Percentiles rank a stretch among this genome's conserved stretches.
Evolutionary conservation across 2,113 vertebrate genomes (phyloP).

Genomic region (Crotalus helleri): DNA sequence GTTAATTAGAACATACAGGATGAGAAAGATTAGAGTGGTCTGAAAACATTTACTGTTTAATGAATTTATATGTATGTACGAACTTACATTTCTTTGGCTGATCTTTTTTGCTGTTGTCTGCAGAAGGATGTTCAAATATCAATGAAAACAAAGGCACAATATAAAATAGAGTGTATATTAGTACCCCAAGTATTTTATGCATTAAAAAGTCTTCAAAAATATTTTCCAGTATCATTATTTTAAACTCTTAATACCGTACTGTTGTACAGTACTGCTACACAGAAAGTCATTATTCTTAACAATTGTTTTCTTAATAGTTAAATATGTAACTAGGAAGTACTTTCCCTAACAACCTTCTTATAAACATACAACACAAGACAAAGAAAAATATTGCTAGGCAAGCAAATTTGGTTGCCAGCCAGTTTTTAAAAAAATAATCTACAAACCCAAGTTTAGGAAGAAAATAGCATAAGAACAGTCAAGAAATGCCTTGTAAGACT

Average conservation of each 20-base stretch:
- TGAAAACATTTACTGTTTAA: slow-evolving; percentile 14
- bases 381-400: slow-evolving; percentile 47
- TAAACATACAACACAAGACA: slow-evolving; percentile 52
- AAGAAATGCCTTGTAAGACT: neutral
- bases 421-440: neutral
- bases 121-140: slow-evolving; percentile 60
- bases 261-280: neutral
- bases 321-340: slow-evolving; percentile 51
- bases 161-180: slow-evolving; percentile 62
- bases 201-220: slow-evolving; percentile 36
- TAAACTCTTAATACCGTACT: slow-evolving; percentile 23
- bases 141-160: slow-evolving; percentile 55
- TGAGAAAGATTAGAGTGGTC: slow-evolving; percentile 22
- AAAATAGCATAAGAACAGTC: neutral
- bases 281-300: neutral
- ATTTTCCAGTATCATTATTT: slow-evolving; percentile 47
- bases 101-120: slow-evolving; percentile 42
- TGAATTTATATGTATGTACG: slow-evolving; percentile 15
- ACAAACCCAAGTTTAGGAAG: slow-evolving; percentile 27
- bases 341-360: slow-evolving; percentile 59
- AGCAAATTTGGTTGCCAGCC: slow-evolving; percentile 22
- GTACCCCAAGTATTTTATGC: slow-evolving; percentile 39
- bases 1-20: neutral
- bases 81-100: slow-evolving; percentile 65
- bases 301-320: slow-evolving; percentile 40